phyloP scores from a whole-genome alignment of 2,797 vertebrate species.

The Sebastes ruberrimus region DNA sequence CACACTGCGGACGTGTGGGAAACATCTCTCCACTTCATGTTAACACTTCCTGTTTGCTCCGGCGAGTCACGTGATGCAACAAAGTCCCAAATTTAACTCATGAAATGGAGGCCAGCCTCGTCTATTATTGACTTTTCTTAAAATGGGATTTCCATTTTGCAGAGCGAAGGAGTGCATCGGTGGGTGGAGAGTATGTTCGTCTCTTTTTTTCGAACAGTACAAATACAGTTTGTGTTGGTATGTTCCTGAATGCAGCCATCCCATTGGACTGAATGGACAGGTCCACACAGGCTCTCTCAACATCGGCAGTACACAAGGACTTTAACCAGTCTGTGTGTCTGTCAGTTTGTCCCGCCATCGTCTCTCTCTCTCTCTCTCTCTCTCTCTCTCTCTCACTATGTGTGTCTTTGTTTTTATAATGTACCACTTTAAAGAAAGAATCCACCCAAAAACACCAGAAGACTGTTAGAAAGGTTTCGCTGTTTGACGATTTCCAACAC shows the following conservation, averaged over 20 bases:
- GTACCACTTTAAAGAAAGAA: constrained; percentile 11
- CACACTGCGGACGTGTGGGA: constrained; percentile 27
- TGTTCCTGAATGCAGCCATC: constrained; percentile 65
- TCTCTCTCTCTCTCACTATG: background rate
- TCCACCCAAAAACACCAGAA: constrained; percentile 10
- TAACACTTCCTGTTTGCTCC: constrained; percentile 4
- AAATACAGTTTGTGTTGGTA: constrained; percentile 37
- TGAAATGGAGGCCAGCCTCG: background rate
- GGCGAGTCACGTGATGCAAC: background rate
- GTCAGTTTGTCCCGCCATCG: constrained; percentile 19
- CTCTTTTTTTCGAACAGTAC: constrained; percentile 8
- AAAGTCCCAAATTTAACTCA: background rate
- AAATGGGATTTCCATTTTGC: background rate
- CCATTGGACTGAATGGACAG: constrained; percentile 53
- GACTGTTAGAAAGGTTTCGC: background rate
- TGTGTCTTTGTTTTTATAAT: background rate
- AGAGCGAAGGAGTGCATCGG: constrained; percentile 11
- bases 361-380: background rate
- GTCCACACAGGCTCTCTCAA: constrained; percentile 60
- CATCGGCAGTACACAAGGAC: constrained; percentile 58
- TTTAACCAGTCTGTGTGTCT: constrained; percentile 40
- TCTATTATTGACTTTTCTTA: background rate
- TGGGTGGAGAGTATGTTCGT: constrained; percentile 62
- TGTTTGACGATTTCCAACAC: too few species aligned
- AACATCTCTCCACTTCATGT: constrained; percentile 59